Base-by-base conservation (phyloP, 2,888 invertebrate genomes). In the Gandaritis pyraliata region DNA sequence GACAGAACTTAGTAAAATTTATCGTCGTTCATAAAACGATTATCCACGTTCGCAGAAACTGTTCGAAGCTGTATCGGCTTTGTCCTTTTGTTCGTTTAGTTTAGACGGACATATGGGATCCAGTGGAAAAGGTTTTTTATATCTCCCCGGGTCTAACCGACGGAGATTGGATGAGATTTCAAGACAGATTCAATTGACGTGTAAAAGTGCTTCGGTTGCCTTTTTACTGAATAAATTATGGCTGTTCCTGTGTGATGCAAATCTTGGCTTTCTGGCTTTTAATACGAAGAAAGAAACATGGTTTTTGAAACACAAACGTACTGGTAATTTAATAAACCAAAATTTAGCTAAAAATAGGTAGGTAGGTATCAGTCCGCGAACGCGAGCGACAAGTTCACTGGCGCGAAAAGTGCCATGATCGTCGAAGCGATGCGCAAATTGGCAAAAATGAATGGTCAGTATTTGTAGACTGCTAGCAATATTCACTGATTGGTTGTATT, bases 111-210 rank as follows among this genome's bases (percentile, higher is more conserved):
- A 63, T 68, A 63, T 53, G 55, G 61, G 61, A 55, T 48, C 41
- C 56, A 52, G 58, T 46, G 18, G 57, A 48, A 60, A 51, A 58
- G 15, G 69, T 53, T 62, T 67, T 66, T 65, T 67, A 69, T 69
- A 65, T 61, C 65, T 62, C 54, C 49, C 57, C 45, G 65, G 64
- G 60, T 48, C 57, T 51, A 55, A 51, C 55, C 55, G 43, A 46
- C 61, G 60, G 59, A 68, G 64, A 70, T 68, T 63, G 68, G 65
- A 65, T 63, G 58, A 60, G 70, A 68, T 64, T 67, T 58, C 56
- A 61, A 58, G 60, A 63, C 61, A 55, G 61, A 63, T 68, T 65
- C 65, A 65, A 68, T 68, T 68, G 70, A 64, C 64, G 70, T 65
- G 68, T 68, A 66, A 68, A 70, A 68, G 66, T 65, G 63, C 61